phyloP scores from a whole-genome alignment of 2,797 vertebrate species.

The Sebastes iracundus region DNA sequence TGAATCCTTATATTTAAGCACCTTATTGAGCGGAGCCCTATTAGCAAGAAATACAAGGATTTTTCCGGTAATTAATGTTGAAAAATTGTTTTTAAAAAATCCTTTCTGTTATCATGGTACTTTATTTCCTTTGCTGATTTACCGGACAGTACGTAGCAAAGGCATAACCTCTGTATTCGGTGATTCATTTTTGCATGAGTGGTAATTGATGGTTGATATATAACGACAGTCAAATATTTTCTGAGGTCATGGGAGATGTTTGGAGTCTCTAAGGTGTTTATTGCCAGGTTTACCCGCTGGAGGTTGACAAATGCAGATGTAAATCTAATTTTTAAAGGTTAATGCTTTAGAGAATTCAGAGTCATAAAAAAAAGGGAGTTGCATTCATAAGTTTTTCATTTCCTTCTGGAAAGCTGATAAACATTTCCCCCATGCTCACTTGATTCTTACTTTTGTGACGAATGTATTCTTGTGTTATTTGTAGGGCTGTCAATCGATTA shows the following conservation, averaged over 20 bases:
- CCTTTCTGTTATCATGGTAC: neutral
- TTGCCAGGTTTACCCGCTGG: slow-evolving; percentile 59
- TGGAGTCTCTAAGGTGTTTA: slow-evolving; percentile 71
- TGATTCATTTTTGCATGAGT: slow-evolving; percentile 50
- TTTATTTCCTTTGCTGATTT: slow-evolving; percentile 39
- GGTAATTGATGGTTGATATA: slow-evolving; percentile 68
- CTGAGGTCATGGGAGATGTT: slow-evolving; percentile 69
- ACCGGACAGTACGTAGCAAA: slow-evolving; percentile 16
- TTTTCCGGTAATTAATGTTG: slow-evolving; percentile 38
- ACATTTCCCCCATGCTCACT: slow-evolving; percentile 34
- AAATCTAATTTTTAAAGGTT: slow-evolving; percentile 79
- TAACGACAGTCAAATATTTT: slow-evolving; percentile 61
- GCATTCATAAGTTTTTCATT: slow-evolving; percentile 52
- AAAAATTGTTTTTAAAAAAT: slow-evolving; percentile 16
- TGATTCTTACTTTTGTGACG: slow-evolving; percentile 8
- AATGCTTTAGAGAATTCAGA: slow-evolving; percentile 72
- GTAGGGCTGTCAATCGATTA: too few species aligned
- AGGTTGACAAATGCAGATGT: slow-evolving; percentile 71
- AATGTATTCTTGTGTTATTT: neutral
- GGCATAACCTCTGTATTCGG: neutral
- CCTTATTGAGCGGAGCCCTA: slow-evolving; percentile 36
- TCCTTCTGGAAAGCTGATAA: slow-evolving; percentile 36
- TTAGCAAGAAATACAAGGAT: slow-evolving; percentile 45
- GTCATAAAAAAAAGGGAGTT: slow-evolving; percentile 57
- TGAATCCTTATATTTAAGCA: slow-evolving; percentile 51